Base-by-base conservation (phyloP, 2,888 invertebrate genomes). In the Macropis europaea region DNA sequence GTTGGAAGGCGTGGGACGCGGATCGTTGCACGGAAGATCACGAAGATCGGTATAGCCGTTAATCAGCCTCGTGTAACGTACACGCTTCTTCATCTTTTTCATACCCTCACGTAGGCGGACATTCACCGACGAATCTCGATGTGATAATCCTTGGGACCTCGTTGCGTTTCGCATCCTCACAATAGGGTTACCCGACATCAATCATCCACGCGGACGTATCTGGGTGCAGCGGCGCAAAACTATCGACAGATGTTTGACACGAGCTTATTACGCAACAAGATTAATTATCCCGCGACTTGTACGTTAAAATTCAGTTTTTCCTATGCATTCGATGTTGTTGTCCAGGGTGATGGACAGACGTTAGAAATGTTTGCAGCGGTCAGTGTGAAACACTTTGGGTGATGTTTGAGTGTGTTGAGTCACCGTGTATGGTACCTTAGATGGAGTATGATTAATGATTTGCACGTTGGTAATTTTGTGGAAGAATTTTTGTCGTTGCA, bases 1-100 rank as follows among this genome's bases (percentile, higher is more conserved):
- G 82, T 79, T 77, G n/a, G n/a, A n/a, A 69, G 73, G 70, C 78
- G 80, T 77, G 74, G 71, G 82, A 81, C 63, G 77, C 32, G 56
- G 30, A 38, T 36, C 59, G 36, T 22, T 50, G 59, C 64, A 47
- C 47, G 48, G 15, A 43, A 24, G 47, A 24, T 22, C 26, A 28
- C 52, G 22, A 19, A 45, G 30, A 64, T n/a, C n/a, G n/a, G n/a
- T n/a, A 61, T 62, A 47, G 56, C 48, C 66, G 76, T 80, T 80
- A 80, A 80, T 80, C 80, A 73, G 42, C 50, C 36, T 45, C 54
- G 42, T 40, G 47, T 6, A 28, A 40, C 22, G 36, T 54, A 22
- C 56, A 30, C 43, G 13, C 30, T 26, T 15, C 24, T 17, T 47
- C 48, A 26, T 40, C 50, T 30, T 43, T 26, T 24, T 30, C n/a